Base-by-base conservation (phyloP, 1,140 invertebrate genomes). In the Chionoecetes opilio region DNA sequence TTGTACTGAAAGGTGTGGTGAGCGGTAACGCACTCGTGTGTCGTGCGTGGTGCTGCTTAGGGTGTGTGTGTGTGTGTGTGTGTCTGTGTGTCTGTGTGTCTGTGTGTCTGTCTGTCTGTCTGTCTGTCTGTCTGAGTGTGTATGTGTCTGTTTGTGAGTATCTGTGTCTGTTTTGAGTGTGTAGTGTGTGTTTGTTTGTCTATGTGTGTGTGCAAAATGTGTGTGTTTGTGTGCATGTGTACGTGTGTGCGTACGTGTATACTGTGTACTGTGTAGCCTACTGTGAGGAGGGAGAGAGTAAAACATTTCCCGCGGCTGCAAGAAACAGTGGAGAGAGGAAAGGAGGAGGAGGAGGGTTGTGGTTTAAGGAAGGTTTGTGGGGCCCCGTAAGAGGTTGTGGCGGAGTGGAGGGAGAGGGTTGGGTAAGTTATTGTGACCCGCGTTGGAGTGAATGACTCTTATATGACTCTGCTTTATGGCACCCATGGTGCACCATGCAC, bases 141-240 rank as follows among this genome's bases (percentile, higher is more conserved):
- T 75, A n/a, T 75, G 17, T 75, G n/a, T n/a, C n/a, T n/a, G n/a
- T n/a, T n/a, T n/a, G n/a, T n/a, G n/a, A n/a, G n/a, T n/a, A n/a
- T n/a, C n/a, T n/a, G n/a, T n/a, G n/a, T n/a, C n/a, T n/a, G n/a
- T n/a, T n/a, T n/a, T n/a, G n/a, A n/a, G n/a, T n/a, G n/a, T n/a
- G n/a, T n/a, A n/a, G n/a, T n/a, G n/a, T n/a, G n/a, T n/a, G n/a
- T n/a, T n/a, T n/a, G n/a, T n/a, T 6, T 85, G 84, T 85, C 14
- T 85, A n/a, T 85, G 84, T 85, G 84, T 85, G 84, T 85, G 84
- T 85, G 34, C n/a, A n/a, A n/a, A n/a, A n/a, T 85, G 84, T 85
- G 87, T 5, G 34, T 84, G 82, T 84, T 5, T 84, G 82, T 84
- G n/a, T 85, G 84, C 29, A n/a, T 85, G 84, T 21, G 84, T 85